phyloP scores from a whole-genome alignment of 23 tunicate genomes.

The Halocynthia aurantium region DNA sequence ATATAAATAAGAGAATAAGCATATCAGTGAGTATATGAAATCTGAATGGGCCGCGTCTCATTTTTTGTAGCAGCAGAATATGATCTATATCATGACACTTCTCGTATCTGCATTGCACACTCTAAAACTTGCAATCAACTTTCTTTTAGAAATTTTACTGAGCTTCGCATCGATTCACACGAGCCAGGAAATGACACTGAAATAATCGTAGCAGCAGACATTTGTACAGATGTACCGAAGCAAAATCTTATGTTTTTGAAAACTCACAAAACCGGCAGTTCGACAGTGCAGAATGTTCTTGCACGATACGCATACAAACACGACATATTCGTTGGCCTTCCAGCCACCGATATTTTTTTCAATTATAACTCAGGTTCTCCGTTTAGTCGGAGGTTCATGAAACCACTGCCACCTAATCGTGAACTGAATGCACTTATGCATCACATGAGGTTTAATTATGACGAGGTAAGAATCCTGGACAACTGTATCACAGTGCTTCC shows the following conservation, averaged over 20 bases:
- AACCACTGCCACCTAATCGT: neutral
- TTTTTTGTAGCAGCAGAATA: too few species aligned
- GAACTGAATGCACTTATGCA: constrained; percentile 4
- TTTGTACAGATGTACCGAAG: neutral
- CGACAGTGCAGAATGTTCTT: constrained; percentile 4
- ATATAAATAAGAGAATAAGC: too few species aligned
- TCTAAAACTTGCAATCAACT: too few species aligned
- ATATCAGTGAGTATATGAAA: too few species aligned
- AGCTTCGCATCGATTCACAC: too few species aligned
- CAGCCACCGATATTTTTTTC: neutral
- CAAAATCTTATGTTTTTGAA: constrained; percentile 13
- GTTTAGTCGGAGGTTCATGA: neutral
- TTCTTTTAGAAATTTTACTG: too few species aligned
- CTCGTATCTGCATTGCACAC: too few species aligned
- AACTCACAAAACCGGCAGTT: constrained; percentile 28
- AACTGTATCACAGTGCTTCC: too few species aligned
- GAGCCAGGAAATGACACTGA: too few species aligned
- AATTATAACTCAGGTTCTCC: neutral
- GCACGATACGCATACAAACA: constrained; percentile 1
- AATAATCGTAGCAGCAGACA: too few species aligned
- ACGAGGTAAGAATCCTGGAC: constrained; percentile 5
- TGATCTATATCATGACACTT: too few species aligned
- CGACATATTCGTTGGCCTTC: constrained; percentile 4
- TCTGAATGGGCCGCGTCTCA: too few species aligned
- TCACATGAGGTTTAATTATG: constrained; percentile 9